Conservation (phyloP, 2,888 invertebrate genomes). For the Drosophila merina region DNA sequence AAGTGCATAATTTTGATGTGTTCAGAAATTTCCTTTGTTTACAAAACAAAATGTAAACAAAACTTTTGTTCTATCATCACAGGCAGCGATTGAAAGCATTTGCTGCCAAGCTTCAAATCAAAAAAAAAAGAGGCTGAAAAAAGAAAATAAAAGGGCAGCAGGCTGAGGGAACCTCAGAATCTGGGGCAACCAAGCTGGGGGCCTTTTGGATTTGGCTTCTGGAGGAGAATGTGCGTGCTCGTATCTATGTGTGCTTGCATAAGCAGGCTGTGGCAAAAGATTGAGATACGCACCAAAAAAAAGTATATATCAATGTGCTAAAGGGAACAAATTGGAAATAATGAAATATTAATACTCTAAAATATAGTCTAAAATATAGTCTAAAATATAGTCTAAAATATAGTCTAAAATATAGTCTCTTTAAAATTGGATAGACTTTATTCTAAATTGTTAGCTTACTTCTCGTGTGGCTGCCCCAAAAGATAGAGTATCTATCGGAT, state of each 20-base stretch:
- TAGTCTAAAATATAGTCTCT: no score
- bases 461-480: not conserved
- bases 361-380: no score
- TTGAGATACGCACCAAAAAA: conserved; percentile 64
- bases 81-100: conserved; percentile 66
- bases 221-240: conserved; percentile 13
- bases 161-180: conserved; percentile 57
- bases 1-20: conserved; percentile 15
- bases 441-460: no score
- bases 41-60: conserved; percentile 79
- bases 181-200: conserved; percentile 79
- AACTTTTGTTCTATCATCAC: conserved; percentile 57
- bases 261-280: conserved; percentile 62
- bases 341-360: conserved; percentile 5
- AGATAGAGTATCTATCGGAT: conserved; percentile 38
- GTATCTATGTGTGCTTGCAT: conserved; percentile 65
- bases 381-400: conserved; percentile 11
- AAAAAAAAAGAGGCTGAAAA: conserved; percentile 24
- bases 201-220: conserved; percentile 56
- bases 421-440: no score
- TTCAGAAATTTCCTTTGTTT: conserved; percentile 65
- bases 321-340: conserved; percentile 27
- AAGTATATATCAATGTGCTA: conserved; percentile 50
- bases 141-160: conserved; percentile 47
- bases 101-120: conserved; percentile 57